Evolutionary conservation across 2,113 vertebrate genomes (phyloP).

Genomic region (Agelaius tricolor): DNA sequence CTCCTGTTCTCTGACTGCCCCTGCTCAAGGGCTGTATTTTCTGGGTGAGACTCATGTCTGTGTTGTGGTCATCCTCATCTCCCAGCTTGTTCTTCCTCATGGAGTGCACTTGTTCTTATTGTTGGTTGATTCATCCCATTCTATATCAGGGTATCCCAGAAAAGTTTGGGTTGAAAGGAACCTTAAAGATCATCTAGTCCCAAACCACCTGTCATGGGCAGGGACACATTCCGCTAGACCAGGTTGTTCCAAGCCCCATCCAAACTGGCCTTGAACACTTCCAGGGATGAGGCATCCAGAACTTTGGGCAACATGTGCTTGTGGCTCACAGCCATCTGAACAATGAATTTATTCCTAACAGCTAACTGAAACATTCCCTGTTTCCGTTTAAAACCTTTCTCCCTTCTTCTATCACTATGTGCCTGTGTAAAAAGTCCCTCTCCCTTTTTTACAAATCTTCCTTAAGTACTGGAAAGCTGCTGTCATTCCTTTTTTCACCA

Average conservation of each 20-base stretch:
- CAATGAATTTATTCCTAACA: not conserved
- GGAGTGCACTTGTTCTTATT: not conserved
- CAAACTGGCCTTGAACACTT: not conserved
- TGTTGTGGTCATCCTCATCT: not conserved
- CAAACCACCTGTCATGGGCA: not conserved
- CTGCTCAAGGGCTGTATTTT: not conserved
- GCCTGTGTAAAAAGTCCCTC: not conserved
- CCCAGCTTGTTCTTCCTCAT: fast-evolving
- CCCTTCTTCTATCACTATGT: not conserved
- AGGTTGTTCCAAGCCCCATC: not conserved
- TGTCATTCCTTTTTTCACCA: not conserved
- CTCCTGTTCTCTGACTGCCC: fast-evolving
- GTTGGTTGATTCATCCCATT: not conserved
- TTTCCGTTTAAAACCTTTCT: not conserved
- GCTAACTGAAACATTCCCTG: not conserved
- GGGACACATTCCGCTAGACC: not conserved
- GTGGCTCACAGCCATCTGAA: not conserved
- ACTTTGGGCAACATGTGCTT: not conserved
- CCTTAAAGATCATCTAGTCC: not conserved
- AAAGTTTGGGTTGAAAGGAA: not conserved
- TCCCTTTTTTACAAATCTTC: not conserved
- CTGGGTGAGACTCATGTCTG: fast-evolving
- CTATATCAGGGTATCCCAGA: not conserved
- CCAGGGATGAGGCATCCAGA: not conserved
- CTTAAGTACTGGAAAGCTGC: not conserved